Conservation (phyloP, 2,797 vertebrate species). For the Apogon talboti region DNA sequence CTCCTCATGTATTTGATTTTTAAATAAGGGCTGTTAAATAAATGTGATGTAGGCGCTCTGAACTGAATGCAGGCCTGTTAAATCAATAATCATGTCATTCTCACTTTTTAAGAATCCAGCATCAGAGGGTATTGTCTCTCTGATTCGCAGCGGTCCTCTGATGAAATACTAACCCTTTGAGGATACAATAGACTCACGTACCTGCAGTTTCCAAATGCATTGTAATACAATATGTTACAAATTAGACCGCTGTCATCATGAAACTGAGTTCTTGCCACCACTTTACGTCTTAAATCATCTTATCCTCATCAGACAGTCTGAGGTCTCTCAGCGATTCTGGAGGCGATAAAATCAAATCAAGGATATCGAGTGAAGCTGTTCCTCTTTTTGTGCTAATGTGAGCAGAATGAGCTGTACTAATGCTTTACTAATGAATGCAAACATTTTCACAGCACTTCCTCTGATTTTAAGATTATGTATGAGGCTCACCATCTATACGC, state of each 20-base stretch:
- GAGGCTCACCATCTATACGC: neutral
- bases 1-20: neutral
- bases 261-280: constrained; percentile 38
- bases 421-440: constrained; percentile 58
- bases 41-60: neutral
- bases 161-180: constrained; percentile 39
- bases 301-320: constrained; percentile 51
- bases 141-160: constrained; percentile 2
- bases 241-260: constrained; percentile 47
- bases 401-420: constrained; percentile 9
- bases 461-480: constrained; percentile 21
- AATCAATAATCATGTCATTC: too few relatives aligned
- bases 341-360: constrained; percentile 61
- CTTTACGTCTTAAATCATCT: constrained; percentile 39
- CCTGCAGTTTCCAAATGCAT: constrained; percentile 47
- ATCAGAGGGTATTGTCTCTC: constrained; percentile 36
- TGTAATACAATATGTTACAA: constrained; percentile 64
- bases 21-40: neutral
- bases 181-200: constrained; percentile 41
- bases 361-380: constrained; percentile 58
- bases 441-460: constrained; percentile 16
- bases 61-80: neutral
- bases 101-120: neutral
- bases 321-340: constrained; percentile 22
- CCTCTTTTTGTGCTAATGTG: constrained; percentile 16